Percentiles rank a stretch among this genome's conserved stretches.
These are phyloP conservation scores for Mamestra configurata DNA, from an alignment of 1,140 invertebrate genomes.

Conservation along the genomic window DNA sequence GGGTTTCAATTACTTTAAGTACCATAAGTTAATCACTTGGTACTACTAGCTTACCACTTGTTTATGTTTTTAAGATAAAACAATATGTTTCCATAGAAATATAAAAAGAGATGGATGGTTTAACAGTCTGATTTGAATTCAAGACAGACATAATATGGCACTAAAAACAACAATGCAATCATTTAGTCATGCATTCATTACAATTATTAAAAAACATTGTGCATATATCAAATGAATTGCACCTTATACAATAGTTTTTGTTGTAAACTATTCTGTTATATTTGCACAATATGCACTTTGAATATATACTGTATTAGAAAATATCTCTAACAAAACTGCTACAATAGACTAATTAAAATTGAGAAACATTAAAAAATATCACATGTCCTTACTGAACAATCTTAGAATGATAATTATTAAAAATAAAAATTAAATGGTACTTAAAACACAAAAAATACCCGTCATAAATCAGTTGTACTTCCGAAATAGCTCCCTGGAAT, in stretches of 20 bases:
- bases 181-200: slow-evolving; percentile 34
- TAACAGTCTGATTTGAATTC: neutral
- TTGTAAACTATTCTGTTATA: neutral
- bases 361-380: slow-evolving; percentile 46
- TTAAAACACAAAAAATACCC: slow-evolving; percentile 33
- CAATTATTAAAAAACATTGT: neutral
- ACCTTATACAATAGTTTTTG: neutral
- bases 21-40: neutral
- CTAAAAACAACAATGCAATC: slow-evolving; percentile 4
- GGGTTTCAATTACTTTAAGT: neutral
- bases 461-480: slow-evolving; percentile 40
- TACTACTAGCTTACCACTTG: neutral
- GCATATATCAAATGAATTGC: neutral
- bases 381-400: slow-evolving; percentile 27
- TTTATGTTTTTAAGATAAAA: neutral
- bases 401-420: slow-evolving; percentile 37
- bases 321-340: slow-evolving; percentile 21
- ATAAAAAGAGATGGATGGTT: neutral
- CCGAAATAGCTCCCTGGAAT: neutral
- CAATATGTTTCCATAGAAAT: neutral
- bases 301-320: too few species aligned
- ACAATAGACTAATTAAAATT: slow-evolving; percentile 37
- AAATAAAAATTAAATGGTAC: slow-evolving; percentile 45
- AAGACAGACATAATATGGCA: slow-evolving; percentile 32
- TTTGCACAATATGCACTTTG: neutral